Conservation (phyloP, 2,797 vertebrate species). For the Mormyrus proboscirostris region DNA sequence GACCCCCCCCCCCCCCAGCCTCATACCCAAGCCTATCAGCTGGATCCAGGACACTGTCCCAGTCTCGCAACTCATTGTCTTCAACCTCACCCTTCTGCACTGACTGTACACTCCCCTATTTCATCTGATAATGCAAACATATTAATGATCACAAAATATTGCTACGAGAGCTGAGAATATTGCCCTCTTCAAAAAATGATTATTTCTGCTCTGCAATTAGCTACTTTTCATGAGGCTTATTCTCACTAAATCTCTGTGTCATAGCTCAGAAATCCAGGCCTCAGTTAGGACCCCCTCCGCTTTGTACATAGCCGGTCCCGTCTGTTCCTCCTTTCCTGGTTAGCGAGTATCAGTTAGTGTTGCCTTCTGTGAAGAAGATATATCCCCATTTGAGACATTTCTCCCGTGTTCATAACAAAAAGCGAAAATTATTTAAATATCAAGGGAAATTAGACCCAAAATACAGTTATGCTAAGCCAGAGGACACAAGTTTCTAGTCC, state of each 20-base stretch:
- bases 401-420: neutral
- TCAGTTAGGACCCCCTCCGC: constrained; percentile 32
- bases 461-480: neutral
- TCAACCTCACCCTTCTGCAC: neutral
- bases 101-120: neutral
- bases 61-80: neutral
- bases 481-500: neutral
- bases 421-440: neutral
- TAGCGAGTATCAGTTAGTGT: constrained; percentile 56
- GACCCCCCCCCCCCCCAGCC: constrained; percentile 17
- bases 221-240: neutral
- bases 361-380: constrained; percentile 49
- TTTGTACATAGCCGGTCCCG: constrained; percentile 68
- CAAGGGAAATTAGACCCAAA: neutral
- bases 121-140: neutral
- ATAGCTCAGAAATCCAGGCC: neutral
- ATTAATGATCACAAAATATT: neutral
- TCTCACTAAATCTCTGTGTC: neutral
- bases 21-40: neutral
- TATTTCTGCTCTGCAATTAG: neutral
- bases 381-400: constrained; percentile 27
- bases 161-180: neutral
- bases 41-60: constrained; percentile 19
- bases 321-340: constrained; percentile 49
- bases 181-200: neutral